Percentiles rank a stretch among this genome's conserved stretches.
Conservation (phyloP, 1,140 invertebrate genomes). For the Temnothorax curvispinosus region DNA sequence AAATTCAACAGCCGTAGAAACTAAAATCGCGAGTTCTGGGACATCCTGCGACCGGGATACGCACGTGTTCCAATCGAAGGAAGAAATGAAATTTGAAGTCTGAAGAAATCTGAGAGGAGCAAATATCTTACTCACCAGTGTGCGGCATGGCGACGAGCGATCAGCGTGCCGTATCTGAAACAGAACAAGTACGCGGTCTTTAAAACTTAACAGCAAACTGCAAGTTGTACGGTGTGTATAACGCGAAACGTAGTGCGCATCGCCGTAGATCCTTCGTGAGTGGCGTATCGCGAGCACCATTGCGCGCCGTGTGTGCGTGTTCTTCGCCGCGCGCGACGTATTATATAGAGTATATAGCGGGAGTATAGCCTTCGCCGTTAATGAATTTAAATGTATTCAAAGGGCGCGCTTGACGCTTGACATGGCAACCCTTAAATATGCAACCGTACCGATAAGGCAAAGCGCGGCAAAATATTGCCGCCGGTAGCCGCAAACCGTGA, state of each 20-base stretch:
- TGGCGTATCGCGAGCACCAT: slow-evolving; percentile 27
- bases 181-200: slow-evolving; percentile 41
- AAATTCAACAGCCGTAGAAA: not conserved
- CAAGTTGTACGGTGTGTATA: not conserved
- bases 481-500: slow-evolving; percentile 77
- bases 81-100: not conserved
- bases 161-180: slow-evolving; percentile 70
- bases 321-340: slow-evolving; percentile 16
- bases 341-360: slow-evolving; percentile 55
- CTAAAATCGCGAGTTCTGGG: not conserved
- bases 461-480: slow-evolving; percentile 79
- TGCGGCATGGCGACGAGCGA: slow-evolving; percentile 78
- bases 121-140: slow-evolving; percentile 76
- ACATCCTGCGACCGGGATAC: not conserved
- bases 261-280: slow-evolving; percentile 10
- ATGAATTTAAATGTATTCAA: slow-evolving; percentile 85
- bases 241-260: slow-evolving; percentile 45
- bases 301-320: slow-evolving; percentile 23
- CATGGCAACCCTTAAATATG: slow-evolving; percentile 84
- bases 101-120: not conserved
- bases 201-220: slow-evolving; percentile 14
- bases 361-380: slow-evolving; percentile 75
- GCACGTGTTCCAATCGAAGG: too few relatives aligned
- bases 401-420: slow-evolving; percentile 83
- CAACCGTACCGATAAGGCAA: slow-evolving; percentile 79